A percentile compares a stretch with the other conserved stretches of the same genome.
Evolutionary conservation across 2,888 invertebrate genomes (phyloP).

Genomic region (Myathropa florea): DNA sequence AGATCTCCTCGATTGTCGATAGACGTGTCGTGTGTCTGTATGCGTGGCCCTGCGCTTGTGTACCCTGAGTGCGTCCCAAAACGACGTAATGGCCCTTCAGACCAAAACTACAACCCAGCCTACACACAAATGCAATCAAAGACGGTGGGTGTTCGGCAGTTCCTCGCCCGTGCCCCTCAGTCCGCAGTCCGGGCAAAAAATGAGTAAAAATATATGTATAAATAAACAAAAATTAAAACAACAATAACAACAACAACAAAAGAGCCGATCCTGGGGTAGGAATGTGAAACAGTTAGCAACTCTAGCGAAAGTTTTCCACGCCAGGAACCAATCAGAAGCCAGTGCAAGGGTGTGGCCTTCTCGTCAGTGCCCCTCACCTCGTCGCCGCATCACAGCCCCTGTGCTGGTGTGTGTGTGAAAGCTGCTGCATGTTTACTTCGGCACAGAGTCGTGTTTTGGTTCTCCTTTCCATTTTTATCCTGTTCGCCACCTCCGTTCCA

Average conservation of each 20-base stretch:
- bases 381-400: neutral
- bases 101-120: constrained; percentile 56
- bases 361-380: constrained; percentile 61
- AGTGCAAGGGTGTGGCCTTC: constrained; percentile 72
- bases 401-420: constrained; percentile 20
- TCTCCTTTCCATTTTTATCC: constrained; percentile 28
- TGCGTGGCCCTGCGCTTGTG: constrained; percentile 11
- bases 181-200: constrained; percentile 3
- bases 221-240: constrained; percentile 68
- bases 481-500: constrained; percentile 34
- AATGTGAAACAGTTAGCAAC: constrained; percentile 50
- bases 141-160: neutral
- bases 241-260: constrained; percentile 26
- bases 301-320: constrained; percentile 57
- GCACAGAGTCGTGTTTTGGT: constrained; percentile 64
- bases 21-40: neutral
- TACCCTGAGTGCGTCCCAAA: constrained; percentile 59
- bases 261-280: constrained; percentile 30
- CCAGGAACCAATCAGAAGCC: constrained; percentile 72
- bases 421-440: constrained; percentile 63
- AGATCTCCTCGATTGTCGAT: constrained; percentile 16
- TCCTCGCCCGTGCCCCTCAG: neutral
- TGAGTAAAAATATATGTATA: constrained; percentile 44
- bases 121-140: constrained; percentile 70
- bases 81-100: constrained; percentile 52